Evolutionary conservation across 2,888 invertebrate genomes (phyloP).

Genomic region (Salpingus planirostris): DNA sequence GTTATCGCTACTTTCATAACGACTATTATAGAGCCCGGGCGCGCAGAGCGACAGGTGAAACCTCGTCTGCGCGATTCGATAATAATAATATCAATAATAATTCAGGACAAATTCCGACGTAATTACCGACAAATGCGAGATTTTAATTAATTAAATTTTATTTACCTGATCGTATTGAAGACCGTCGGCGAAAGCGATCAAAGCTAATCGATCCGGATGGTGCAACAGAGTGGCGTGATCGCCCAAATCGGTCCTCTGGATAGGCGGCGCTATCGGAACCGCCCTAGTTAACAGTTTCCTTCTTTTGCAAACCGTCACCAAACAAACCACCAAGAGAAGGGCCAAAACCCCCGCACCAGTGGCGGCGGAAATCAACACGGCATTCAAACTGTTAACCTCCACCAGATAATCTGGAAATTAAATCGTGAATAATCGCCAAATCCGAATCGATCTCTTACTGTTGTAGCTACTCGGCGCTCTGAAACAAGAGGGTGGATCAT

Average conservation of each 20-base stretch:
- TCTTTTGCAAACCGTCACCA: conserved; percentile 35
- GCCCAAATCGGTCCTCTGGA: conserved; percentile 26
- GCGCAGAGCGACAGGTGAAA: conserved; percentile 27
- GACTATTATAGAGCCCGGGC: too few species aligned
- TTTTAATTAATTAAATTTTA: not conserved
- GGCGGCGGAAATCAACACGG: conserved; percentile 33
- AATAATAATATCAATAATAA: conserved; percentile 9
- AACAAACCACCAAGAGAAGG: conserved; percentile 34
- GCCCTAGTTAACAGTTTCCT: conserved; percentile 31
- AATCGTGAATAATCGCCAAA: not conserved
- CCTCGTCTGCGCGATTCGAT: too few species aligned
- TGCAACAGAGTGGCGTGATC: conserved; percentile 36
- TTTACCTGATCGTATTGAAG: conserved; percentile 37
- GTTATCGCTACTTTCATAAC: conserved; percentile 24
- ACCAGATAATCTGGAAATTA: conserved; percentile 18
- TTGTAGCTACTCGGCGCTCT: conserved; percentile 11
- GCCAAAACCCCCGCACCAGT: conserved; percentile 39
- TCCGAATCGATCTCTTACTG: not conserved
- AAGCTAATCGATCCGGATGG: conserved; percentile 45
- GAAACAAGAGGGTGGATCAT: conserved; percentile 30
- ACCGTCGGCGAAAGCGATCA: conserved; percentile 47
- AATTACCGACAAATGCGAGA: too few species aligned
- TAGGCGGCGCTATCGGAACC: conserved; percentile 28
- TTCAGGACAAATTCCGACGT: conserved; percentile 21
- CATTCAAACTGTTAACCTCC: conserved; percentile 28